Conservation (phyloP, 1,140 invertebrate genomes). For the Lutraria rhynchaena region DNA sequence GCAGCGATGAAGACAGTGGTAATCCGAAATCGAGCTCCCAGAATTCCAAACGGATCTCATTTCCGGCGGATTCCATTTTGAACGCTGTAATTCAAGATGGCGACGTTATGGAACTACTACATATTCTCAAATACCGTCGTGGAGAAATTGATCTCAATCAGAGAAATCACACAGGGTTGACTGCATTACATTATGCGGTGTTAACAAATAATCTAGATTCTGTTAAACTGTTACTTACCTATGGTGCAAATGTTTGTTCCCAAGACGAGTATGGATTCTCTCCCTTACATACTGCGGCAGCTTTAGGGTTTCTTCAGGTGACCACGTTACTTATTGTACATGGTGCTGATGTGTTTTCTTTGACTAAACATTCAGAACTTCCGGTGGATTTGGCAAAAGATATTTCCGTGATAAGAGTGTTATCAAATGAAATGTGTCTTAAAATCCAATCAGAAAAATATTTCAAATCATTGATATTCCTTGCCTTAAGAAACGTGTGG, state of each 20-base stretch:
- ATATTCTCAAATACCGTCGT: conserved; percentile 63
- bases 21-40: not conserved
- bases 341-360: conserved; percentile 73
- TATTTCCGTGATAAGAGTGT: conserved; percentile 67
- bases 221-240: conserved; percentile 97
- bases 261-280: conserved; percentile 99
- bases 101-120: conserved; percentile 70
- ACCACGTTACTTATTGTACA: conserved; percentile 85
- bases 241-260: conserved; percentile 97
- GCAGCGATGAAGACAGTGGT: conserved; percentile 3
- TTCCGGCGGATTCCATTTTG: conserved; percentile 76
- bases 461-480: conserved; percentile 58
- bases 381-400: conserved; percentile 76
- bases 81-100: conserved; percentile 77
- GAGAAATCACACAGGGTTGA: conserved; percentile 75
- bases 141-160: conserved; percentile 70
- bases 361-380: conserved; percentile 71
- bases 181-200: conserved; percentile 77
- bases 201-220: conserved; percentile 93
- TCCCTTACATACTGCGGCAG: conserved; percentile 98
- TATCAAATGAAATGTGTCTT: conserved; percentile 73
- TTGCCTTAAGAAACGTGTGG: conserved; percentile 2
- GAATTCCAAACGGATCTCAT: conserved; percentile 66
- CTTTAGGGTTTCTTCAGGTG: conserved; percentile 94
- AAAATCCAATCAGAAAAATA: conserved; percentile 68